Evolutionary conservation across 2,113 vertebrate species (phyloP).

Genomic region (Ceyx cyanopectus): DNA sequence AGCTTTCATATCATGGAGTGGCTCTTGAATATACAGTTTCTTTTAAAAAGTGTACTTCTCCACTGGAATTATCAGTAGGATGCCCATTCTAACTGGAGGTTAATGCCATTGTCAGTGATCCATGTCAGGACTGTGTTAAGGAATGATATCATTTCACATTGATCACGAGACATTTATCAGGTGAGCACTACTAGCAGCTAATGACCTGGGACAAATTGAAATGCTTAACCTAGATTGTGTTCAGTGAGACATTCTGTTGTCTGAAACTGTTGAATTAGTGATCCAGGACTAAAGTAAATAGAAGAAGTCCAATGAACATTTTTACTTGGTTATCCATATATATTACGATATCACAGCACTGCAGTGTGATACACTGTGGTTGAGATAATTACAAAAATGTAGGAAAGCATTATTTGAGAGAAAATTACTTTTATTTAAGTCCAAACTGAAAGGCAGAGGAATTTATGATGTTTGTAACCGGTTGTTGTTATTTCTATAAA

Average conservation of each 20-base stretch:
- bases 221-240: background rate
- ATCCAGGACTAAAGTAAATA: constrained; percentile 29
- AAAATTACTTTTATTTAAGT: constrained; percentile 57
- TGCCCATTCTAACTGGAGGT: background rate
- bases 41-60: background rate
- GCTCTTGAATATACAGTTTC: background rate
- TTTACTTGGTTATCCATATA: constrained; percentile 2
- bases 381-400: constrained; percentile 8
- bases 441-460: background rate
- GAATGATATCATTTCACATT: background rate
- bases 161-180: background rate
- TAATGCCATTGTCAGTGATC: background rate
- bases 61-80: background rate
- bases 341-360: background rate
- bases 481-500: background rate
- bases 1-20: background rate
- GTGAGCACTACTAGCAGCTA: background rate
- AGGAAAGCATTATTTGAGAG: background rate
- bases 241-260: background rate
- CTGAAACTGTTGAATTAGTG: background rate
- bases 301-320: background rate
- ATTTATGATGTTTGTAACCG: background rate
- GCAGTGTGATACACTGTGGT: background rate
- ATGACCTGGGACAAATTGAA: background rate
- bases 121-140: fast-evolving